These are phyloP conservation scores for Eufriesea mexicana DNA, from an alignment of 1,140 invertebrate genomes.

Conservation along the genomic window DNA sequence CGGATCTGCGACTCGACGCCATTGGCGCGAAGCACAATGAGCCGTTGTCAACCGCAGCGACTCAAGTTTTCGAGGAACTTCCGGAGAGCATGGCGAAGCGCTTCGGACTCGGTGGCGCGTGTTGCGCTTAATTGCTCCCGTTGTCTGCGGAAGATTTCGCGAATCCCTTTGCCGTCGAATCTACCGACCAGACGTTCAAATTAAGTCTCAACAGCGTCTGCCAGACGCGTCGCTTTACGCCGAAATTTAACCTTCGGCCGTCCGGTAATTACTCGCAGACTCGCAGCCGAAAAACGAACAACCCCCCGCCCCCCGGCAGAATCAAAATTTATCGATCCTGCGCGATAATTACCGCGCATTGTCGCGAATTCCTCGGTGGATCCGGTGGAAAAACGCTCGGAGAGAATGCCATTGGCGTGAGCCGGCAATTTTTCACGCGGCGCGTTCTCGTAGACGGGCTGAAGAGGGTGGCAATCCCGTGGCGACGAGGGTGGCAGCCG, in stretches of 20 bases:
- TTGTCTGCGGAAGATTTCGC: constrained; percentile 41
- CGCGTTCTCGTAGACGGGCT: constrained; percentile 45
- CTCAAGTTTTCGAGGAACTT: constrained; percentile 57
- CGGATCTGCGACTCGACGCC: constrained; percentile 30
- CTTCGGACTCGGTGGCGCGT: constrained; percentile 24
- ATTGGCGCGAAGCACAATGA: constrained; percentile 51
- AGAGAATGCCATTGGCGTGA: neutral
- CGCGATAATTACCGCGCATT: too few relatives aligned
- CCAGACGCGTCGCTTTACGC: too few relatives aligned
- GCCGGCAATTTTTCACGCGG: constrained; percentile 26
- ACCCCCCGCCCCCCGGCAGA: too few relatives aligned
- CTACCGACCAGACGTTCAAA: neutral
- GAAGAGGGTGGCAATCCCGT: constrained; percentile 49
- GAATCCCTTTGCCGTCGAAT: constrained; percentile 27
- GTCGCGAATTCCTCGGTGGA: too few relatives aligned
- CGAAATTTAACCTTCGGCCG: too few relatives aligned
- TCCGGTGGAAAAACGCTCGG: constrained; percentile 19
- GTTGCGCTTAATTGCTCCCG: constrained; percentile 55
- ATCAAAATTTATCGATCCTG: too few relatives aligned
- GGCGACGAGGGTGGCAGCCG: neutral
- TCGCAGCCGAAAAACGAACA: too few relatives aligned
- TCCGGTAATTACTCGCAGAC: too few relatives aligned
- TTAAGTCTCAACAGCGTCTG: neutral
- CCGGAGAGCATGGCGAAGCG: constrained; percentile 32
- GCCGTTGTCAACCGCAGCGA: constrained; percentile 54